A percentile compares a stretch with the other conserved stretches of the same genome.
Conservation (phyloP, 1,140 invertebrate genomes). For the Drosophila sturtevanti region DNA sequence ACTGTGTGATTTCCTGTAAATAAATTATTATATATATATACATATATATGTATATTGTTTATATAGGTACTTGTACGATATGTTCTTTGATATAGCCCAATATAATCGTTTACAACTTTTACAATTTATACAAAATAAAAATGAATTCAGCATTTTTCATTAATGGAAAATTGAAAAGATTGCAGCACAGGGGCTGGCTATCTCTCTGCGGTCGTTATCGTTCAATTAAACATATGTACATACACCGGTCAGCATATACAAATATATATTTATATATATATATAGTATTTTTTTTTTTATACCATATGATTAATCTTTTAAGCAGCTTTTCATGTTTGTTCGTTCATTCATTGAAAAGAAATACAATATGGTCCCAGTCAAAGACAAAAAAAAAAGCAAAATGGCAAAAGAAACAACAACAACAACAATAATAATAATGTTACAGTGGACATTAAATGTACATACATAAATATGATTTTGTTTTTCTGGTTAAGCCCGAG, state of each 20-base stretch:
- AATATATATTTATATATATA: background rate
- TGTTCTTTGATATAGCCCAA: too few relatives aligned
- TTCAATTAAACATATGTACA: background rate
- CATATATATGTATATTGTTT: too few relatives aligned
- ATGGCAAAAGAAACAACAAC: background rate
- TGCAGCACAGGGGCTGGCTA: background rate
- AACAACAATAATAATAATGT: background rate
- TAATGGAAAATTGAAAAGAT: background rate
- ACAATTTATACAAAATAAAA: too few relatives aligned
- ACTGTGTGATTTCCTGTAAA: too few relatives aligned
- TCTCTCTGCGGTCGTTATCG: background rate
- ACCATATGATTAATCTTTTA: constrained; percentile 4
- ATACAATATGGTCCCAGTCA: background rate
- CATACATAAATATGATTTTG: background rate
- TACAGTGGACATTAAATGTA: background rate
- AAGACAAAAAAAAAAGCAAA: background rate
- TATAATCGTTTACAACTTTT: too few relatives aligned
- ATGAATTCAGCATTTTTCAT: background rate
- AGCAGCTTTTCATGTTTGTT: background rate
- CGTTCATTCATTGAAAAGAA: background rate
- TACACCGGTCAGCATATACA: background rate
- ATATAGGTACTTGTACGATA: too few relatives aligned
- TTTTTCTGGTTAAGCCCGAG: background rate
- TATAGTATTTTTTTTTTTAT: background rate
- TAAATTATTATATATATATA: too few relatives aligned